Evolutionary conservation across 1,140 invertebrate species (phyloP).

Genomic region (Octopus sinensis): DNA sequence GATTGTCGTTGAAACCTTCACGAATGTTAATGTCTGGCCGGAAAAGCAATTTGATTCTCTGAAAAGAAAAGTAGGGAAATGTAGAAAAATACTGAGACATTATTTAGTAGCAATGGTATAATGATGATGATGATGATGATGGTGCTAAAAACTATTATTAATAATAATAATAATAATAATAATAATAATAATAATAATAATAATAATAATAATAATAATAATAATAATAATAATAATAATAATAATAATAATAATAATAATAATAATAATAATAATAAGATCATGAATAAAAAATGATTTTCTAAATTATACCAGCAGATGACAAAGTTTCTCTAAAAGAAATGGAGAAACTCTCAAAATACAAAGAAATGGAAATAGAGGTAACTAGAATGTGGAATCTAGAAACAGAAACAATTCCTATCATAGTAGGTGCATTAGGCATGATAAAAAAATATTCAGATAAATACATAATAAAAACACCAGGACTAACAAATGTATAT

Average conservation of each 20-base stretch:
- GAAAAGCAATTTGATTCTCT: slow-evolving; percentile 7
- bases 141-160: neutral
- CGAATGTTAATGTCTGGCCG: slow-evolving; percentile 5
- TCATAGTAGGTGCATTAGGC: too few species aligned
- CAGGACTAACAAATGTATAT: too few species aligned
- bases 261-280: too few species aligned
- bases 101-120: neutral
- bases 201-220: neutral
- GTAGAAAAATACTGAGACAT: neutral
- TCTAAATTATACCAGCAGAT: too few species aligned
- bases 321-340: too few species aligned
- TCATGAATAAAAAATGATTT: too few species aligned
- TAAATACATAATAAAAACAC: too few species aligned
- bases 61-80: neutral
- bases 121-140: neutral
- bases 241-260: neutral
- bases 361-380: too few species aligned
- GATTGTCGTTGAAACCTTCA: neutral
- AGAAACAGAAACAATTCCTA: too few species aligned
- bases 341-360: too few species aligned
- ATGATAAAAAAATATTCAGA: too few species aligned
- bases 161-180: neutral
- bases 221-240: neutral
- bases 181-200: neutral
- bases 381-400: too few species aligned